These are phyloP conservation scores for Pseudonaja textilis DNA, from an alignment of 2,113 vertebrate genomes.

Conservation along the genomic window DNA sequence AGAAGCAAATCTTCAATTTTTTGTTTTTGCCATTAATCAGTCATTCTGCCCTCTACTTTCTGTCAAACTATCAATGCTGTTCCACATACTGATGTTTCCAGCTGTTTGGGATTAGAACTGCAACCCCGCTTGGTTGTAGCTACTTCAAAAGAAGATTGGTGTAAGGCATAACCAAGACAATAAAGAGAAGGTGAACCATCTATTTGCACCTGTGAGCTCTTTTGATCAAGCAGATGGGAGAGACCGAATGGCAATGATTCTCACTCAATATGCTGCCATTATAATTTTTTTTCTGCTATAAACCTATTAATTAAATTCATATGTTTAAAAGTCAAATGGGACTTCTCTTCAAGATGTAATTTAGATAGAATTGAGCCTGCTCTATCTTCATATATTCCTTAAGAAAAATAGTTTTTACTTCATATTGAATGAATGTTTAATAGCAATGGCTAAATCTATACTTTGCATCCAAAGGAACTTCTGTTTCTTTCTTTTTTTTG, in stretches of 20 bases:
- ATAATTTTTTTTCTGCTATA: no score
- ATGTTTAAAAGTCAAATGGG: no score
- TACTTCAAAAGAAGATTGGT: background rate
- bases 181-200: background rate
- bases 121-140: background rate
- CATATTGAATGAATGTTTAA: no score
- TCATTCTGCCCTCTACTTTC: background rate
- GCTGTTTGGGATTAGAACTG: background rate
- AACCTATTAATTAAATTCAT: no score
- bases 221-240: background rate
- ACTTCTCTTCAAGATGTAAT: background rate
- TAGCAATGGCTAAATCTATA: no score
- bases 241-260: background rate
- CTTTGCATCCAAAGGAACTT: no score
- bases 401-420: no score
- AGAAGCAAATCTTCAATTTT: background rate
- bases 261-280: no score
- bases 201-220: background rate
- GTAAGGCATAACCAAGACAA: background rate
- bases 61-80: background rate
- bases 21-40: background rate
- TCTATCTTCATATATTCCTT: no score
- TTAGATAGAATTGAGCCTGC: no score
- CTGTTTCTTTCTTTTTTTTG: no score
- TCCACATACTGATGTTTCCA: background rate